Evolutionary conservation across 2,797 vertebrate species (phyloP), one percentile per base, ranked within the genome.

Genomic region (Coluber constrictor): DNA sequence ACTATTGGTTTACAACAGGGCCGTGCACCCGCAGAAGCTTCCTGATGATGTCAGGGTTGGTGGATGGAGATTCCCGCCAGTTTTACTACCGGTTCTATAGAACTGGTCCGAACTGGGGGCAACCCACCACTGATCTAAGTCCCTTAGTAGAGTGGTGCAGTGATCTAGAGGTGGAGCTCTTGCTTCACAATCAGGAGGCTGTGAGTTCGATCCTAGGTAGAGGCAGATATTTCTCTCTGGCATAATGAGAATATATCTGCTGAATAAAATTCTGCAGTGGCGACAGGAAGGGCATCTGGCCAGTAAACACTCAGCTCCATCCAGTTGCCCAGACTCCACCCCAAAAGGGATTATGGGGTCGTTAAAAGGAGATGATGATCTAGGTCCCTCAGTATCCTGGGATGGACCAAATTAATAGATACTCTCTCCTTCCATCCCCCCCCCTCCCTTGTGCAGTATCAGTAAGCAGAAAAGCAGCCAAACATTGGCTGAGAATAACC

Each of bases 11-110:
- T 0, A 1, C 47, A 51, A 51, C 6, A 6, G 47, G 6, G 47
- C 47, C 6, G 7, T 6, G 47, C 0, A 6, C 0, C 1, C 47
- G 0, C 6, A 51, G 47, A 51, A 51, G 7, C 47, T 51, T 51
- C 47, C 47, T 51, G 47, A 51, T 51, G 47, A 51, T 51, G 47
- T 51, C 0, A 6, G 47, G 47, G 47, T 51, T 1, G 1, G 47
- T 51, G 47, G 47, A 6, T 6, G 7, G 7, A 51, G 47, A 6
- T 6, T 51, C 47, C 47, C 47, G 7, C 47, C 7, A 51, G 47
- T 51, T 51, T 51, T 51, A 51, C 47, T 51, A 51, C 47, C 0
- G 7, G 47, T 51, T 51, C 47, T 51, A 51, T 51, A 51, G 47
- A 51, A 51, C 47, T 6, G 47, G 47, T 51, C 47, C 6, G 47